Conservation (phyloP, 2,888 invertebrate genomes). For the Papilio demoleus region DNA sequence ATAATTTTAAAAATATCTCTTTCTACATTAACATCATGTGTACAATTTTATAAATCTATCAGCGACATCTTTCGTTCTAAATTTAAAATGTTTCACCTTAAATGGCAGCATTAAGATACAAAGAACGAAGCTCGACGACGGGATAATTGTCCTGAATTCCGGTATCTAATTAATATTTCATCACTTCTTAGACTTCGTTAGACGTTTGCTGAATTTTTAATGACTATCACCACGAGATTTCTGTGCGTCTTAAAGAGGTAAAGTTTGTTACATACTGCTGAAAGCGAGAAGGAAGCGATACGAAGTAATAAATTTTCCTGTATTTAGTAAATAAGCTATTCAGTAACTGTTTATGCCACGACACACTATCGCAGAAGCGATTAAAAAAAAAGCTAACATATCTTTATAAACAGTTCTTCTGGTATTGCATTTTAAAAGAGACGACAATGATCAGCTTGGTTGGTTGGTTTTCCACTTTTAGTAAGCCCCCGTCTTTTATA, state of each 20-base stretch:
- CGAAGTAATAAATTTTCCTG: background rate
- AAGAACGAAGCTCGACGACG: background rate
- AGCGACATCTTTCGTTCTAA: slow-evolving; percentile 4
- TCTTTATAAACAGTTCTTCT: too few relatives aligned
- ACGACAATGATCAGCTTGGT: too few relatives aligned
- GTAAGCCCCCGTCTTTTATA: too few relatives aligned
- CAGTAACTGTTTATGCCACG: too few relatives aligned
- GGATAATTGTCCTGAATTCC: slow-evolving; percentile 11
- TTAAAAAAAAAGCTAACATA: too few relatives aligned
- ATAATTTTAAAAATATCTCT: too few relatives aligned
- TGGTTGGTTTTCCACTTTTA: too few relatives aligned
- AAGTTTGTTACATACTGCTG: background rate
- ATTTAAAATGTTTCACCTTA: slow-evolving; percentile 7
- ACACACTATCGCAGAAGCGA: too few relatives aligned
- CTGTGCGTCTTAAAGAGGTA: slow-evolving; percentile 19
- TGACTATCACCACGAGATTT: slow-evolving; percentile 42
- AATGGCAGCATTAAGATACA: background rate
- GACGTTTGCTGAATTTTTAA: slow-evolving; percentile 58
- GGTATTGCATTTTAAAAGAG: too few relatives aligned
- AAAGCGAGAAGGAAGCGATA: background rate
- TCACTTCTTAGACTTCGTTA: slow-evolving; percentile 56
- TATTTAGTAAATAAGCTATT: too few relatives aligned
- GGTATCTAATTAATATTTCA: slow-evolving; percentile 54
- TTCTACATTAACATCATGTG: background rate
- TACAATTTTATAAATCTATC: background rate